phyloP scores from a whole-genome alignment of 2,888 invertebrate genomes.

The Hirtodrosophila duncani region DNA sequence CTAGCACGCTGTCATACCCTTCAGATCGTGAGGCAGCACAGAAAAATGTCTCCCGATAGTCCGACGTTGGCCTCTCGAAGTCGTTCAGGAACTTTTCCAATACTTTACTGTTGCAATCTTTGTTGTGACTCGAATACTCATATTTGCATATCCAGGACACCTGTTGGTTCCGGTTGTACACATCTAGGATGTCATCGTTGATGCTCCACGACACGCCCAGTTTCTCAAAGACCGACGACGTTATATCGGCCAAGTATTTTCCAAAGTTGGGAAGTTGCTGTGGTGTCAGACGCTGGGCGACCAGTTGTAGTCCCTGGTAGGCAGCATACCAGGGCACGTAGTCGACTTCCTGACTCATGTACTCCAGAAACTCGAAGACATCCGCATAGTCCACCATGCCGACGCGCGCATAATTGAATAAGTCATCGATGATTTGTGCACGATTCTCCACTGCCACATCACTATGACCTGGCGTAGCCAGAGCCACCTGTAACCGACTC shows the following conservation, averaged over 20 bases:
- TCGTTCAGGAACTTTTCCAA: constrained; percentile 63
- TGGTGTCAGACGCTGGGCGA: constrained; percentile 50
- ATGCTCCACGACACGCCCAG: constrained; percentile 78
- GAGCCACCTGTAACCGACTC: constrained; percentile 60
- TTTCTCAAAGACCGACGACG: constrained; percentile 78
- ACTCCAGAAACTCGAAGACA: constrained; percentile 82
- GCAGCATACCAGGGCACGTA: constrained; percentile 90
- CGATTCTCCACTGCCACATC: constrained; percentile 80
- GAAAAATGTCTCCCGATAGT: constrained; percentile 62
- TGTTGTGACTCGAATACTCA: too few species aligned
- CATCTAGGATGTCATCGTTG: constrained; percentile 80
- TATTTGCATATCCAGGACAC: constrained; percentile 83
- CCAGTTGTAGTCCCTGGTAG: constrained; percentile 61
- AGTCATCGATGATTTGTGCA: constrained; percentile 87
- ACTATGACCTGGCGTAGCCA: constrained; percentile 41
- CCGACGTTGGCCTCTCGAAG: constrained; percentile 36
- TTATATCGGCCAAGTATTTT: constrained; percentile 78
- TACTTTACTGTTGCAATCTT: constrained; percentile 80
- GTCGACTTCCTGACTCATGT: constrained; percentile 83
- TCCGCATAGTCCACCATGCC: constrained; percentile 40
- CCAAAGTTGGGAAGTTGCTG: constrained; percentile 52
- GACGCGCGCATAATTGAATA: constrained; percentile 82
- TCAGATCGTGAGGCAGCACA: constrained; percentile 51
- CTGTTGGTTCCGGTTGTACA: constrained; percentile 81
- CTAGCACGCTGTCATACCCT: constrained; percentile 73